Base-by-base conservation (phyloP, 2,888 invertebrate species). In the Rambutsinella grinnellia region DNA sequence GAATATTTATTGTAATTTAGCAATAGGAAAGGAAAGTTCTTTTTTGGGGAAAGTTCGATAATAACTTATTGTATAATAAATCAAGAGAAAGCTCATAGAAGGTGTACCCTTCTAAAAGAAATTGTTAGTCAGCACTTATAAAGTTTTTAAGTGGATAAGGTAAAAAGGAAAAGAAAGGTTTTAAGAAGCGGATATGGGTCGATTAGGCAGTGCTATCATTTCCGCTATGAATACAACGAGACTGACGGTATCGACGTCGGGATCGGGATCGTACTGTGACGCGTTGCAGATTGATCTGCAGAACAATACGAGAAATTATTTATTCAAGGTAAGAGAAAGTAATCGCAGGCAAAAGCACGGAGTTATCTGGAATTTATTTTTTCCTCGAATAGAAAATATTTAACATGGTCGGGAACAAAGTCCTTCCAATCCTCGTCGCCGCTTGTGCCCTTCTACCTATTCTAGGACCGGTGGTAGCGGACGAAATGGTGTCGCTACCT, bases 381-480 rank as follows among this genome's bases (percentile, higher is more conserved):
- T 53, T 53, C 23, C 53, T 51, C 17, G 8, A 8, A 54, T 23
- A 75, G 75, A 75, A 75, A 68, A 62, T 75, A 62, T 75, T 75
- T 61, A 75, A 75, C 63, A 75, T 75, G 75, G 75, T 75, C 63
- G 75, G 75, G 68, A 75, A 75, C 68, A 75, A 75, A 27, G 62
- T 79, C 76, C 78, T 80, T 61, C 80, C 80, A 58, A 60, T 82
- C 23, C 69, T 82, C 24, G 69, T 83, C 46, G 83, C 79, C 65
- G 81, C 79, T 28, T 81, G 79, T 72, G 76, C 81, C 70, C 78
- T 83, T 28, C 75, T 83, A 49, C 83, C 83, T 21, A 83, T 79
- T 66, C 76, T 81, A 21, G 83, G 78, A 28, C 79, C 81, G 56
- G 83, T 81, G 44, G 76, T 80, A 68, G 83, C 83, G 62, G 80